These are phyloP conservation scores for Morone chrysops DNA, from an alignment of 2,113 vertebrate species.

Conservation along the genomic window DNA sequence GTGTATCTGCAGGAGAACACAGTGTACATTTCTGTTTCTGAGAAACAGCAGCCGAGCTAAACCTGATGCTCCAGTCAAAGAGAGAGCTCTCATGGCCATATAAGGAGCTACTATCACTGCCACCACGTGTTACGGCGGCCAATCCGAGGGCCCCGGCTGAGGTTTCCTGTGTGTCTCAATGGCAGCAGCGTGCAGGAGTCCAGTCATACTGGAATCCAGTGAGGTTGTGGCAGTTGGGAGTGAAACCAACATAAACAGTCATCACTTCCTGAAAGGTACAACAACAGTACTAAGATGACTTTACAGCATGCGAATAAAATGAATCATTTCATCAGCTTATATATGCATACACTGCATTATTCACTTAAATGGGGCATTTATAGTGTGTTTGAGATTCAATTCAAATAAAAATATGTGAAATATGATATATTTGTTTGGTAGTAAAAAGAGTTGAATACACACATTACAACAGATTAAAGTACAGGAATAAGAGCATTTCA, in stretches of 20 bases:
- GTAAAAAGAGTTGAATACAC: no score
- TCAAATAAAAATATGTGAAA: not conserved
- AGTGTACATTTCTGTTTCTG: slow-evolving; percentile 71
- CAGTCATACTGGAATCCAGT: slow-evolving; percentile 39
- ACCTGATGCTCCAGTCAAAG: slow-evolving; percentile 66
- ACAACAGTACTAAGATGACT: not conserved
- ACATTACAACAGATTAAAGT: no score
- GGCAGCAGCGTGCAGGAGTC: slow-evolving; percentile 22
- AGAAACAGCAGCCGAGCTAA: slow-evolving; percentile 64
- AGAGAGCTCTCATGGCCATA: slow-evolving; percentile 62
- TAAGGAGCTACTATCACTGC: slow-evolving; percentile 72
- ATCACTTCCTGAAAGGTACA: slow-evolving; percentile 25
- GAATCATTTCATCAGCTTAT: no score
- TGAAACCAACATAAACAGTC: slow-evolving; percentile 22
- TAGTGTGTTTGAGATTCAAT: no score
- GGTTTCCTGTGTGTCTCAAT: slow-evolving; percentile 41
- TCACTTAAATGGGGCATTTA: not conserved
- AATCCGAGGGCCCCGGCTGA: slow-evolving; percentile 37
- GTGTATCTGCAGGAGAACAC: slow-evolving; percentile 59
- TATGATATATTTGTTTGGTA: not conserved
- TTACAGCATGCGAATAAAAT: not conserved
- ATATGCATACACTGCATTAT: not conserved
- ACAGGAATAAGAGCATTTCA: no score
- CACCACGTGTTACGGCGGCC: slow-evolving; percentile 59
- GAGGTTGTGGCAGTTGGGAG: slow-evolving; percentile 8